Conservation (phyloP, 2,797 vertebrate species). For the Anguilla megastoma region DNA sequence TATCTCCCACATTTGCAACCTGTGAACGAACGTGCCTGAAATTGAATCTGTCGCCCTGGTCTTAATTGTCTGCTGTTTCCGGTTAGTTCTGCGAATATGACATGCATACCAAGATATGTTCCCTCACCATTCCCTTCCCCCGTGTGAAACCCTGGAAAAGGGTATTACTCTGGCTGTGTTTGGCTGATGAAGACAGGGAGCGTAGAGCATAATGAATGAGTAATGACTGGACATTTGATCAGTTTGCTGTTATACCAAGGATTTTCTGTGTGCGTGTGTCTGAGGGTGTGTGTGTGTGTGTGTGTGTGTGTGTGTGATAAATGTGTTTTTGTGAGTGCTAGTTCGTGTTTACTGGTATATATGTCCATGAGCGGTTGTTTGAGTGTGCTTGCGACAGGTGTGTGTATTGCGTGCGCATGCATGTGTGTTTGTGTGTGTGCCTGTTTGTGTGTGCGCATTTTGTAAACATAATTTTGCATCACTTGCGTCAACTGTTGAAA, state of each 20-base stretch:
- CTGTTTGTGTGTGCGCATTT: no score
- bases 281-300: no score
- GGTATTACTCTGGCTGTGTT: not conserved
- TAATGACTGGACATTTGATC: not conserved
- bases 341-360: no score
- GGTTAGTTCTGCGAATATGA: not conserved
- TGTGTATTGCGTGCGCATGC: no score
- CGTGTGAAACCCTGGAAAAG: not conserved
- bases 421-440: no score
- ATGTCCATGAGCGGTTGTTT: no score
- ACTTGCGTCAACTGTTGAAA: no score
- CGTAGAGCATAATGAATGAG: not conserved
- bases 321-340: no score
- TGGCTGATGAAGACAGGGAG: not conserved
- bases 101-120: not conserved
- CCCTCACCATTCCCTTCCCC: not conserved
- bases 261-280: not conserved
- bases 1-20: not conserved
- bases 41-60: not conserved
- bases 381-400: no score
- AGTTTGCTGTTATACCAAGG: not conserved
- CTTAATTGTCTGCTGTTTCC: not conserved
- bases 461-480: no score
- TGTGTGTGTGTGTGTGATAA: no score
- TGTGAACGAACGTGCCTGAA: not conserved